Evolutionary conservation across 2,113 vertebrate species (phyloP).

Genomic region (Alectura lathami): DNA sequence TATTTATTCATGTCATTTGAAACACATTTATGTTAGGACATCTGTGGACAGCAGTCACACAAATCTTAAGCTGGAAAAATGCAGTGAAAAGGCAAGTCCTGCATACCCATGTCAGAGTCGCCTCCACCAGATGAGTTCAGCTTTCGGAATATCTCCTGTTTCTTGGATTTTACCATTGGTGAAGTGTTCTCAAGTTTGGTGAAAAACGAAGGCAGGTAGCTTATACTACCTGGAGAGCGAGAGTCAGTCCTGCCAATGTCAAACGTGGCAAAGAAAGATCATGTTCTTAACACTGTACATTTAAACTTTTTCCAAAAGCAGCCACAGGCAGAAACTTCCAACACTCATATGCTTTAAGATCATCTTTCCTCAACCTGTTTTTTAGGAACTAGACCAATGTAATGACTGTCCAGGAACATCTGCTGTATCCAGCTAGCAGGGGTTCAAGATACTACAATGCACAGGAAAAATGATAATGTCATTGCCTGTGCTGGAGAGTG

Average conservation of each 20-base stretch:
- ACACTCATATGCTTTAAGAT: neutral
- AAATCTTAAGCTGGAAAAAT: neutral
- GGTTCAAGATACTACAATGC: neutral
- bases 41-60: neutral
- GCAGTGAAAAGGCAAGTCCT: constrained; percentile 60
- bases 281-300: neutral
- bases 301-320: neutral
- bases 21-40: neutral
- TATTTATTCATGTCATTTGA: neutral
- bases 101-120: constrained; percentile 98
- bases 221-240: constrained; percentile 90
- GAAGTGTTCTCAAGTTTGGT: constrained; percentile 97
- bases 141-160: constrained; percentile 99
- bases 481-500: neutral
- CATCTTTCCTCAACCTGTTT: neutral
- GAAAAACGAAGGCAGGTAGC: constrained; percentile 95
- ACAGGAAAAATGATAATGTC: neutral
- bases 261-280: neutral
- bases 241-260: constrained; percentile 86
- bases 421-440: neutral
- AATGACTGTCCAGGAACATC: neutral
- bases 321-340: neutral
- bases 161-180: constrained; percentile 97
- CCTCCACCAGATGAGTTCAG: constrained; percentile 95
- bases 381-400: neutral